Percentiles rank a stretch among this genome's conserved stretches.
phyloP scores from a whole-genome alignment of 2,888 invertebrate genomes.

The Autographa gamma region DNA sequence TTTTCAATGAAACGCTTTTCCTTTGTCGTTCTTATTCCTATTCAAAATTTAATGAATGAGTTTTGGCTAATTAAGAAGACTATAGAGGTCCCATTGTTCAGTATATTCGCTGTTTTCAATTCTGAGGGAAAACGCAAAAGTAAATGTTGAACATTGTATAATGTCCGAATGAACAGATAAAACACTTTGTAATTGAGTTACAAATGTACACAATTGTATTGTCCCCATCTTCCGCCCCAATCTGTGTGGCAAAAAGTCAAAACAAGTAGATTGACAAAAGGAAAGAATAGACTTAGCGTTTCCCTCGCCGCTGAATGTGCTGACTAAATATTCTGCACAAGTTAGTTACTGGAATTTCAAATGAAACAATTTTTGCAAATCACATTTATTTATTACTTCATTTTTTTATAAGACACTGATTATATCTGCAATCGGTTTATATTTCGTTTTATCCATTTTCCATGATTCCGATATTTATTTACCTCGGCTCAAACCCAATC shows the following conservation, averaged over 20 bases:
- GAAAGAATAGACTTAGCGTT: neutral
- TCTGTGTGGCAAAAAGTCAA: neutral
- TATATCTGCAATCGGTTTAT: constrained; percentile 25
- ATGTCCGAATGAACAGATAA: constrained; percentile 9
- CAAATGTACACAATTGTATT: neutral
- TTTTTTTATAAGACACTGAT: neutral
- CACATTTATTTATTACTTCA: neutral
- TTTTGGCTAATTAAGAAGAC: constrained; percentile 47
- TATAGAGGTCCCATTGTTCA: constrained; percentile 40
- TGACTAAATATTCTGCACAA: neutral
- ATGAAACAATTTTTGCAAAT: neutral
- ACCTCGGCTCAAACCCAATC: constrained; percentile 36
- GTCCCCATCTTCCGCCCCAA: neutral
- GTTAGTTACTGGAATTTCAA: neutral
- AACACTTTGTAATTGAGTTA: constrained; percentile 18
- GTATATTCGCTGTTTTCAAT: constrained; percentile 33
- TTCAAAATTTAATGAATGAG: constrained; percentile 45
- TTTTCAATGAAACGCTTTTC: constrained; percentile 31
- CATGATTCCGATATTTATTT: constrained; percentile 42
- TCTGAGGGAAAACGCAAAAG: constrained; percentile 22
- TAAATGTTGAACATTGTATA: constrained; percentile 29
- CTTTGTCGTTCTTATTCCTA: constrained; percentile 37
- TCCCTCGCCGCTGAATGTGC: neutral
- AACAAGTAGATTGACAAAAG: neutral
- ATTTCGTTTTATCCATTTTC: constrained; percentile 31